Percentiles rank a stretch among this genome's conserved stretches.
Evolutionary conservation across 2,797 vertebrate genomes (phyloP).

Genomic region (Podarcis lilfordi): DNA sequence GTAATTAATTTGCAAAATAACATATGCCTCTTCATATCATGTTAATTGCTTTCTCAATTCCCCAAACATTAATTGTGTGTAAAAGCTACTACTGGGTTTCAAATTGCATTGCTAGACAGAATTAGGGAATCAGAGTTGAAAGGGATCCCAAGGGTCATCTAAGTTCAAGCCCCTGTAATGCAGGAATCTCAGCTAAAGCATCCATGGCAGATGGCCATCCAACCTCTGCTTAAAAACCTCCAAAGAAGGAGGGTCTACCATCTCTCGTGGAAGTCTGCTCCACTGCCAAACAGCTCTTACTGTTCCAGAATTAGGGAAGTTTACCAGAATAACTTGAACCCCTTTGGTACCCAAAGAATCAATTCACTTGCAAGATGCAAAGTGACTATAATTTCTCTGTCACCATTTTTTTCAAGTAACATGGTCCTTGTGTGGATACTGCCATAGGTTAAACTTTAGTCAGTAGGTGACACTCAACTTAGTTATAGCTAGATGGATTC

Average conservation of each 20-base stretch:
- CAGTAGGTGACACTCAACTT: neutral
- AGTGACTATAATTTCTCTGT: slow-evolving; percentile 9
- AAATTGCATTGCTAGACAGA: neutral
- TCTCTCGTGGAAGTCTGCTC: too few relatives aligned
- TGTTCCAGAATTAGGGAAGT: neutral
- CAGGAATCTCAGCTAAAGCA: too few relatives aligned
- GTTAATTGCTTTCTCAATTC: slow-evolving; percentile 5
- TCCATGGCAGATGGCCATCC: too few relatives aligned
- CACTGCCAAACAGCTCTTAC: too few relatives aligned
- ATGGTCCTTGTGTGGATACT: neutral
- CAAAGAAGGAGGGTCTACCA: too few relatives aligned
- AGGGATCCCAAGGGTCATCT: too few relatives aligned
- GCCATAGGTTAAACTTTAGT: neutral
- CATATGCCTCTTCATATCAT: neutral
- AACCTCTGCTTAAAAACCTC: too few relatives aligned
- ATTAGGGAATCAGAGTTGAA: neutral
- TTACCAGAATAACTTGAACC: neutral
- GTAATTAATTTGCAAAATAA: slow-evolving; percentile 14
- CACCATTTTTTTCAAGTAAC: neutral
- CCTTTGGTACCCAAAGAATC: neutral
- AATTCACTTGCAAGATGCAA: neutral
- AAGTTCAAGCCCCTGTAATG: too few relatives aligned
- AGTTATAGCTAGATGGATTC: neutral
- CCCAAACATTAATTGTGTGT: neutral
- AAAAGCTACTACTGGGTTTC: neutral